Base-by-base conservation (phyloP, 2,113 vertebrate species). In the Percopsis transmontana region DNA sequence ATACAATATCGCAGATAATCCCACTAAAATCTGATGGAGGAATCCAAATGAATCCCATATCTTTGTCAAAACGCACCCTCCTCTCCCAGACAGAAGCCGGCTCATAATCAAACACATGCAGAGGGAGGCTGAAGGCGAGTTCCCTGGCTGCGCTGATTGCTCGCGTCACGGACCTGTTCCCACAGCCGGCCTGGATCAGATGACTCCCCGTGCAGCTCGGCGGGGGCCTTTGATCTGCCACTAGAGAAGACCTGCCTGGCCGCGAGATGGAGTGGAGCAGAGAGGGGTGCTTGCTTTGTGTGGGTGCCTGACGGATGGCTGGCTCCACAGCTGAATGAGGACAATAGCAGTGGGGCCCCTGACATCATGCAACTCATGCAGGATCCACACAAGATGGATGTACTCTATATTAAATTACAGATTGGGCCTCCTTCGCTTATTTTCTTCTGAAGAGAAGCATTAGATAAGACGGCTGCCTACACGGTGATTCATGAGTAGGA, bases 121-220 rank as follows among this genome's bases (percentile, higher is more conserved):
- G 57, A 33, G 61, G 76, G 70, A 77, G 55, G 72, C 58, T 66
- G 62, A 81, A 74, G 68, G 70, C 78, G 82, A 71, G 68, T 81
- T 85, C 80, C 79, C 60, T 45, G 74, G 52, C 61, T 74, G 72
- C 54, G 60, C 79, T 82, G 76, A 85, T 87, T 81, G 82, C 40
- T 73, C 66, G 68, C 47, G 59, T 84, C 81, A 79, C 68, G 68
- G 80, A 80, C 79, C 63, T 74, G 79, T 83, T 85, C 84, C 79
- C 82, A 83, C 76, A 80, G 74, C 79, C 85, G 55, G 64, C 20
- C 74, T 76, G 81, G 83, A 89, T 90, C 87, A 87, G 70, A 82
- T 91, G 86, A 85, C 87, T 76, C 61, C 54, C 75, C 62, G 72
- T 62, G 68, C 66, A 66, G 70, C 75, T 74, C 64, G 62, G 24